Conservation (phyloP, 1,140 invertebrate species). For the Brachionus rotundiformis region DNA sequence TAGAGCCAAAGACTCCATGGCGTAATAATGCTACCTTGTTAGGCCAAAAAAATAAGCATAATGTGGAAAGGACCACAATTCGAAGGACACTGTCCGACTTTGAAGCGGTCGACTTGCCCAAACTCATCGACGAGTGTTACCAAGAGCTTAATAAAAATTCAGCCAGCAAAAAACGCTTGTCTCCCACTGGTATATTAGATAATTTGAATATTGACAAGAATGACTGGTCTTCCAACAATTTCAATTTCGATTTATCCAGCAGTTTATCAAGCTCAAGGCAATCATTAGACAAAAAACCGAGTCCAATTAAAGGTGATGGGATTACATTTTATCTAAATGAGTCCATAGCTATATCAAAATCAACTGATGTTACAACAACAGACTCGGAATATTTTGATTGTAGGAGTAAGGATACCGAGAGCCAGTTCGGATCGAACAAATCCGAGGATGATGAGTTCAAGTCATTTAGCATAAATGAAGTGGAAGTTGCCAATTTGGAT, state of each 20-base stretch:
- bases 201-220: conserved; percentile 15
- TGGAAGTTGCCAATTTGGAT: neutral
- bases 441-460: conserved; percentile 28
- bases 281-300: neutral
- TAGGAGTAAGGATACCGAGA: conserved; percentile 13
- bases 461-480: conserved; percentile 16
- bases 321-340: conserved; percentile 14
- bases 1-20: conserved; percentile 50
- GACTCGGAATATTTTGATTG: conserved; percentile 45
- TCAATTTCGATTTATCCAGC: neutral
- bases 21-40: neutral
- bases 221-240: conserved; percentile 1
- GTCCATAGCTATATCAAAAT: neutral
- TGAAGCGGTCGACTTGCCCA: neutral
- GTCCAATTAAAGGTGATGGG: neutral
- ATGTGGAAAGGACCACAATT: neutral
- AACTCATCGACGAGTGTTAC: neutral
- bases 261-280: neutral
- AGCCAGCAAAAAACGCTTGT: neutral
- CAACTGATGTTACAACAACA: conserved; percentile 31
- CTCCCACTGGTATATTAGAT: neutral
- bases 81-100: neutral
- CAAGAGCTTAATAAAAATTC: neutral
- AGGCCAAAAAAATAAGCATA: conserved; percentile 10
- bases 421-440: neutral